phyloP scores from a whole-genome alignment of 2,113 vertebrate genomes.

The Protobothrops mucrosquamatus region DNA sequence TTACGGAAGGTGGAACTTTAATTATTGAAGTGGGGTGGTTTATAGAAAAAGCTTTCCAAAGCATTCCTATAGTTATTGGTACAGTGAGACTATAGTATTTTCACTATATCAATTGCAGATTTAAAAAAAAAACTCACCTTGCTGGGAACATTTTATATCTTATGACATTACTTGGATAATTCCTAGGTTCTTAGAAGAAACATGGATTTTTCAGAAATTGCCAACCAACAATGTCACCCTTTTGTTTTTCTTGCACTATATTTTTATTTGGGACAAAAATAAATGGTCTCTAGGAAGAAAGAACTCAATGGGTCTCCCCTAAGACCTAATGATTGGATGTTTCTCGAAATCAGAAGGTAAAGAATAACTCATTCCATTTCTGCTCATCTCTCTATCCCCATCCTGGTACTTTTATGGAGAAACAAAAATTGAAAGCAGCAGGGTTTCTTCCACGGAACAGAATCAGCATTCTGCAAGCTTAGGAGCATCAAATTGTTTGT shows the following conservation, averaged over 20 bases:
- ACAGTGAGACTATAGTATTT: background rate
- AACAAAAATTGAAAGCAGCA: background rate
- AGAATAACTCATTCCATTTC: background rate
- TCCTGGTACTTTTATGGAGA: background rate
- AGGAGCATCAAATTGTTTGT: background rate
- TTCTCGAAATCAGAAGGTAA: background rate
- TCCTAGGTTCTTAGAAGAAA: background rate
- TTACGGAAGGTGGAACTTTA: background rate
- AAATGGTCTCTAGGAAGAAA: background rate
- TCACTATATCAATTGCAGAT: background rate
- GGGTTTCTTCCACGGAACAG: background rate
- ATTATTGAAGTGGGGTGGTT: background rate
- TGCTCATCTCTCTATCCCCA: background rate
- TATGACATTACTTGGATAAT: background rate
- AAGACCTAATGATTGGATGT: background rate
- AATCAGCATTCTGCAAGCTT: background rate
- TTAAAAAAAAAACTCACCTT: background rate
- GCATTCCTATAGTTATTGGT: background rate
- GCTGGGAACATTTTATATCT: background rate
- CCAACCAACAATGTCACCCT: background rate
- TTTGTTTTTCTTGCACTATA: background rate
- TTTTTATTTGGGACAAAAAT: background rate
- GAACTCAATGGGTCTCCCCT: background rate
- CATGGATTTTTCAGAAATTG: background rate
- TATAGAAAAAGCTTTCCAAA: background rate